A percentile compares a stretch with the other conserved stretches of the same genome.
phyloP scores from a whole-genome alignment of 2,113 vertebrate species.

The Grallaria varia region DNA sequence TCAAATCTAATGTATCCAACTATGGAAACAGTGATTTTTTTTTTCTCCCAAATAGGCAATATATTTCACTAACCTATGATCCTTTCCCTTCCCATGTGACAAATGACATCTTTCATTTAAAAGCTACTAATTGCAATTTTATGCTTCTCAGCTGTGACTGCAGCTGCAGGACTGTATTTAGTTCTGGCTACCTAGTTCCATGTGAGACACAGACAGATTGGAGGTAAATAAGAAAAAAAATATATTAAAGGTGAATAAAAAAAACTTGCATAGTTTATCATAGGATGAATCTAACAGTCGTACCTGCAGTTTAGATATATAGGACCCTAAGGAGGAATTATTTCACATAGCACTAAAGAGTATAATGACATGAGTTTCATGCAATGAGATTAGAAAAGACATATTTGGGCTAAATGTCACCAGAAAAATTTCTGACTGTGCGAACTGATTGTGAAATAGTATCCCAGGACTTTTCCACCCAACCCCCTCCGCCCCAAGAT shows the following conservation, averaged over 20 bases:
- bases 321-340: background rate
- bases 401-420: background rate
- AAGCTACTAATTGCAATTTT: background rate
- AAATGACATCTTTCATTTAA: background rate
- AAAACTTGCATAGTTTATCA: background rate
- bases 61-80: constrained; percentile 1
- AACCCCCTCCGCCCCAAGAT: background rate
- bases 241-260: background rate
- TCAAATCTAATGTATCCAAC: background rate
- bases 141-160: background rate
- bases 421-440: background rate
- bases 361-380: background rate
- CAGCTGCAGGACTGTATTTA: background rate
- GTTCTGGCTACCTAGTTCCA: background rate
- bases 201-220: background rate
- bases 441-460: background rate
- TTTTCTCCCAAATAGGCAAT: background rate
- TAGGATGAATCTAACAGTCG: background rate
- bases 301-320: background rate
- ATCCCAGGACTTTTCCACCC: background rate
- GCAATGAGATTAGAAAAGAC: background rate
- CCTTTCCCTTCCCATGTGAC: background rate
- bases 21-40: background rate
- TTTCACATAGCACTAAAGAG: background rate
- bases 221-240: background rate